phyloP scores from a whole-genome alignment of 30 jellyfish, hydroid and myxozoan genomes.

The Hydractinia echinata region DNA sequence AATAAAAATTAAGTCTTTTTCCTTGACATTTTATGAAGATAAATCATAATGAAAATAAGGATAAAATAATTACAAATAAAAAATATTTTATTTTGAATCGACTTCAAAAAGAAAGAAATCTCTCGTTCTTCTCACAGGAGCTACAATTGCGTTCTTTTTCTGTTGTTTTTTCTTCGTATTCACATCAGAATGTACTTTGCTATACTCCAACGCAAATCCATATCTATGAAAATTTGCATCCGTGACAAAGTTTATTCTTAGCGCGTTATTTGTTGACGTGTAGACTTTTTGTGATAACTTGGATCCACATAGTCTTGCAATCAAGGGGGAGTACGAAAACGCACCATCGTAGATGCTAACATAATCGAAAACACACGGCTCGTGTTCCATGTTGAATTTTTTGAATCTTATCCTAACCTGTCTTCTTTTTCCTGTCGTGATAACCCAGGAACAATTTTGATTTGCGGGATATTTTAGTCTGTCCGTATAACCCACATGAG shows the following conservation, averaged over 20 bases:
- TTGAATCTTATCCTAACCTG: slow-evolving; percentile 36
- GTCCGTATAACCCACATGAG: background rate
- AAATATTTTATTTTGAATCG: background rate
- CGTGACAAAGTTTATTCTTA: background rate
- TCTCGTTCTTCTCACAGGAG: background rate
- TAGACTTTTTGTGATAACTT: background rate
- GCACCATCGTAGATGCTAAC: slow-evolving; percentile 66
- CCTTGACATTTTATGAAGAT: too few relatives aligned
- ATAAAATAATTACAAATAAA: too few relatives aligned
- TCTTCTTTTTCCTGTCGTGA: background rate
- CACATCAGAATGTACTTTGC: background rate
- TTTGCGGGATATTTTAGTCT: slow-evolving; percentile 2
- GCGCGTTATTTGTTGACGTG: background rate
- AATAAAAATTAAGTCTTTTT: too few relatives aligned
- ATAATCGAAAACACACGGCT: slow-evolving; percentile 65
- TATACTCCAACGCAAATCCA: background rate
- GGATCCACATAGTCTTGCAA: slow-evolving; percentile 60
- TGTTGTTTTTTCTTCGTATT: background rate
- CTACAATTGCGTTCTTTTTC: background rate
- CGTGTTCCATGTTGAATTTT: slow-evolving; percentile 55
- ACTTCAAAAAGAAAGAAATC: slow-evolving; percentile 4
- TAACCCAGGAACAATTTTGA: slow-evolving; percentile 7
- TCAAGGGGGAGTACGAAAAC: slow-evolving; percentile 24
- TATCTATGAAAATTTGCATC: background rate
- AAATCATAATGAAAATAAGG: too few relatives aligned